Evolutionary conservation across 2,797 vertebrate species (phyloP), one percentile per base, ranked within the genome.

Genomic region (Acipenser transmontanus): DNA sequence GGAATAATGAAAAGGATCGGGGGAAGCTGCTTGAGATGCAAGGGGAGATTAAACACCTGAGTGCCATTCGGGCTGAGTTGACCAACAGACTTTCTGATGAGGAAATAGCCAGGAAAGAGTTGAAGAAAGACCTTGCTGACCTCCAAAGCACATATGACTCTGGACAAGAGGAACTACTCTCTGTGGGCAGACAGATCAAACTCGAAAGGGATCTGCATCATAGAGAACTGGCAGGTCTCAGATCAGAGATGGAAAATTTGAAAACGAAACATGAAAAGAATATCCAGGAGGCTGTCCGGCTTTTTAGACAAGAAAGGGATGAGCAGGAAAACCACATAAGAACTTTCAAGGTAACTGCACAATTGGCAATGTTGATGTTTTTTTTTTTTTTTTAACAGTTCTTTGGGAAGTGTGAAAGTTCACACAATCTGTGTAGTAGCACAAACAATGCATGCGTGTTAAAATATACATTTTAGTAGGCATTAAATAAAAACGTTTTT

Each of bases 151-250:
- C 83, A 70, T 82, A 89, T 7, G 77, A 75, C 2, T 81, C 71
- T 7, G 80, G 71, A 54, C 84, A 88, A 64, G 88, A 95, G 66
- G 94, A 97, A 69, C 74, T 81, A 14, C 75, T 77, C 1, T 77
- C 88, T 1, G 66, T 91, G 64, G 84, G 83, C 7, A 80, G 82
- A 69, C 94, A 97, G 78, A 82, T 98, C 78, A 91, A 92, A 81
- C 84, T 93, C 1, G 93, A 97, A 80, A 88, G 94, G 67, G 93
- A 94, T 61, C 79, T 91, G 75, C 94, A 97, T 74, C 87, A 89
- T 74, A 89, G 86, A 67, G 94, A 97, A 66, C 47, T 96, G 77
- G 76, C 73, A 34, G 87, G 85, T 77, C 73, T 93, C 61, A 86
- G 76, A 65, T 82, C 74, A 0, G 84, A 82, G 8, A 57, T 82